A percentile compares a stretch with the other conserved stretches of the same genome.
Conservation (phyloP, 2,113 vertebrate genomes). For the Lasiurus cinereus region DNA sequence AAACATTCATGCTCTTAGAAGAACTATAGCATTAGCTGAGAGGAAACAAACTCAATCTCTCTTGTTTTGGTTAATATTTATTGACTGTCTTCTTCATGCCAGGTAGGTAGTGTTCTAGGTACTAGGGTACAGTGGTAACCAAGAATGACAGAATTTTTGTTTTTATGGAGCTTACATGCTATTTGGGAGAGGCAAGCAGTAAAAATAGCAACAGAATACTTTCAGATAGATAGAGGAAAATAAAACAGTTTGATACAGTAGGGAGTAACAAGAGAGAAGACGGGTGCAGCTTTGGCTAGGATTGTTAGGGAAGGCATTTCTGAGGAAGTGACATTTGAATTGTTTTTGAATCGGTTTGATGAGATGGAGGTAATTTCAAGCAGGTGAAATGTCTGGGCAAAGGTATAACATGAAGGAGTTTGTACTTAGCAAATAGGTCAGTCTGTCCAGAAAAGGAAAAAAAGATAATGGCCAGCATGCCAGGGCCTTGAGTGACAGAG, state of each 20-base stretch:
- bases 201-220: neutral
- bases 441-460: neutral
- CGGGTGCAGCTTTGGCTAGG: neutral
- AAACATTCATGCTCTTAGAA: constrained; percentile 7
- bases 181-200: constrained; percentile 42
- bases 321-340: constrained; percentile 31
- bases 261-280: neutral
- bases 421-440: constrained; percentile 43
- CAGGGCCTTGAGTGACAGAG: neutral
- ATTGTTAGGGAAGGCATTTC: constrained; percentile 16
- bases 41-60: neutral
- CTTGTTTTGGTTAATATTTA: neutral
- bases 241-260: neutral
- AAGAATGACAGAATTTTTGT: neutral
- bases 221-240: neutral
- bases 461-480: neutral
- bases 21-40: constrained; percentile 11
- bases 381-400: constrained; percentile 15
- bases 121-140: neutral
- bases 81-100: neutral
- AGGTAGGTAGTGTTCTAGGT: neutral
- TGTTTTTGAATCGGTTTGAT: constrained; percentile 46
- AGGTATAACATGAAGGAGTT: constrained; percentile 47
- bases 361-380: neutral
- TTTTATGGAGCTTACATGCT: neutral